These are phyloP conservation scores for Drosophila repletoides DNA, from an alignment of 1,140 invertebrate species.

Conservation along the genomic window DNA sequence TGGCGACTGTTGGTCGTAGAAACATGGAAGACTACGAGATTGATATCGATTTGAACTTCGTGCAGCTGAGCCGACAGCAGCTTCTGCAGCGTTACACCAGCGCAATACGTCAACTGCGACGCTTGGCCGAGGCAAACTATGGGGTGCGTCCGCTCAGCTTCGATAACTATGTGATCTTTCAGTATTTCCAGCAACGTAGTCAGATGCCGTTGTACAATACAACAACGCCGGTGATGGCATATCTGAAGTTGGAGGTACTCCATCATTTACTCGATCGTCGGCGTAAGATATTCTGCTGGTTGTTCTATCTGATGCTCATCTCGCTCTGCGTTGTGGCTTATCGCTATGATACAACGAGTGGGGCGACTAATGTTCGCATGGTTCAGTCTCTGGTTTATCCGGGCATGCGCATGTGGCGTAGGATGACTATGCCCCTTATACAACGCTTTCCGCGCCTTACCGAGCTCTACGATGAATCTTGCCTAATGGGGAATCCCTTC, in stretches of 20 bases:
- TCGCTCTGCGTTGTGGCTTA: constrained; percentile 70
- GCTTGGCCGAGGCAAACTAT: constrained; percentile 63
- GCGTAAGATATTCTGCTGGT: constrained; percentile 74
- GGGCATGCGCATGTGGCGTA: constrained; percentile 83
- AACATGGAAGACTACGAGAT: constrained; percentile 58
- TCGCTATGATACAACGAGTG: constrained; percentile 74
- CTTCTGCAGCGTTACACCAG: constrained; percentile 63
- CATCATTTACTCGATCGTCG: constrained; percentile 73
- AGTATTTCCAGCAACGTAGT: constrained; percentile 71
- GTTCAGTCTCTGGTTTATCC: constrained; percentile 84
- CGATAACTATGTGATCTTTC: constrained; percentile 74
- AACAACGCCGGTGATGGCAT: constrained; percentile 43
- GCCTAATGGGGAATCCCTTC: constrained; percentile 88
- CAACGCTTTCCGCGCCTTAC: constrained; percentile 83
- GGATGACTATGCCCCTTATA: constrained; percentile 83
- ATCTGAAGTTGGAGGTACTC: constrained; percentile 66
- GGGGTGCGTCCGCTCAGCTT: constrained; percentile 67
- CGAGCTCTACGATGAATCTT: constrained; percentile 88
- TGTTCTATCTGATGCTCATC: constrained; percentile 66
- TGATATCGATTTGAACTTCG: constrained; percentile 66
- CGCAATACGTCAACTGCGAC: constrained; percentile 56
- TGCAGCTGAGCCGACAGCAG: constrained; percentile 67
- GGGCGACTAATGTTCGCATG: constrained; percentile 62
- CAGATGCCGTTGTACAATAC: constrained; percentile 1
- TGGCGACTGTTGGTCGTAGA: constrained; percentile 20